Conservation (phyloP, 2,797 vertebrate species). For the Halcyon chelicuti region DNA sequence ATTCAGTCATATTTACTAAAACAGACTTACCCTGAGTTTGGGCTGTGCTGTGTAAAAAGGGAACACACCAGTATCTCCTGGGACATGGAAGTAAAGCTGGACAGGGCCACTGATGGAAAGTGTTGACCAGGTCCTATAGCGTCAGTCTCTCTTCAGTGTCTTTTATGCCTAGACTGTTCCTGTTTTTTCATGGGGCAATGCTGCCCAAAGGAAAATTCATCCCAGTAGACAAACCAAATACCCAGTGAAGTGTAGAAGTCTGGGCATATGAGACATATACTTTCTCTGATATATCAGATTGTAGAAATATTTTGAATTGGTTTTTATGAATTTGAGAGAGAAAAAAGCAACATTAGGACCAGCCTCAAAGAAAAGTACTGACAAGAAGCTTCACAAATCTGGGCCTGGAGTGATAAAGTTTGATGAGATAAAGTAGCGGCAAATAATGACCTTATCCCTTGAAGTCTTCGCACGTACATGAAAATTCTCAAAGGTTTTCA, state of each 20-base stretch:
- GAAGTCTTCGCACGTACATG: not conserved
- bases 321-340: not conserved
- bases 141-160: not conserved
- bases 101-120: not conserved
- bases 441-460: not conserved
- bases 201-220: not conserved
- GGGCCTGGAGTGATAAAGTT: not conserved
- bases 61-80: not conserved
- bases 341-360: not conserved
- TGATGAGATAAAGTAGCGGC: not conserved
- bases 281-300: not conserved
- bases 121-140: not conserved
- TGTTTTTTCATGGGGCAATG: not conserved
- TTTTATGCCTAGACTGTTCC: not conserved
- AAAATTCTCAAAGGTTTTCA: not conserved
- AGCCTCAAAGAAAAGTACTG: not conserved
- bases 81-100: not conserved
- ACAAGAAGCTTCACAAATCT: not conserved
- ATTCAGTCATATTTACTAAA: not conserved
- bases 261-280: not conserved
- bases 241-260: not conserved
- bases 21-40: not conserved
- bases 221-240: not conserved
- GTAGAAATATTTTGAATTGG: not conserved
- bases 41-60: not conserved